phyloP scores from a whole-genome alignment of 2,113 vertebrate genomes.

The Atractosteus spatula region DNA sequence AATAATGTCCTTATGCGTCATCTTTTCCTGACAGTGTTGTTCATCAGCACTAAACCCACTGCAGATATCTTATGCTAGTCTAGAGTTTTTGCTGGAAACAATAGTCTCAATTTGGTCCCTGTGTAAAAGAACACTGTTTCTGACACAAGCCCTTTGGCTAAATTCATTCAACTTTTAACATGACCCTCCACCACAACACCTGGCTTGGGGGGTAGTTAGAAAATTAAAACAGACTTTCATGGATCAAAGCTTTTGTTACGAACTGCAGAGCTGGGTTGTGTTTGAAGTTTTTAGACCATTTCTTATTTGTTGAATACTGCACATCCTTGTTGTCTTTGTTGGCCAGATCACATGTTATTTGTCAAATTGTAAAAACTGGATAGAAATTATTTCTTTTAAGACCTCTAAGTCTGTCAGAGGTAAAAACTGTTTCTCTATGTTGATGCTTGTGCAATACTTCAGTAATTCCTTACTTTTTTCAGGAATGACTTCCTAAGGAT shows the following conservation, averaged over 20 bases:
- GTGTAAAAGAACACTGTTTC: not conserved
- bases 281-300: not conserved
- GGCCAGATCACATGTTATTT: too few relatives aligned
- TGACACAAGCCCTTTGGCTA: not conserved
- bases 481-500: too few relatives aligned
- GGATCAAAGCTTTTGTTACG: not conserved
- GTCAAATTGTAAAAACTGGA: too few relatives aligned
- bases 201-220: not conserved
- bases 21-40: too few relatives aligned
- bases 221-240: not conserved
- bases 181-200: not conserved
- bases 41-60: too few relatives aligned
- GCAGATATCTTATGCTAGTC: not conserved
- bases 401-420: too few relatives aligned
- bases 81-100: conserved; percentile 8
- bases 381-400: too few relatives aligned
- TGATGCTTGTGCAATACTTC: too few relatives aligned
- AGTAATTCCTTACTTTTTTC: too few relatives aligned
- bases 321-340: too few relatives aligned
- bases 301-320: not conserved
- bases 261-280: not conserved
- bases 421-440: too few relatives aligned
- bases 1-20: too few relatives aligned
- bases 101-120: not conserved
- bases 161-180: not conserved